Base-by-base conservation (phyloP, 2,797 vertebrate species). In the Chelmon rostratus region DNA sequence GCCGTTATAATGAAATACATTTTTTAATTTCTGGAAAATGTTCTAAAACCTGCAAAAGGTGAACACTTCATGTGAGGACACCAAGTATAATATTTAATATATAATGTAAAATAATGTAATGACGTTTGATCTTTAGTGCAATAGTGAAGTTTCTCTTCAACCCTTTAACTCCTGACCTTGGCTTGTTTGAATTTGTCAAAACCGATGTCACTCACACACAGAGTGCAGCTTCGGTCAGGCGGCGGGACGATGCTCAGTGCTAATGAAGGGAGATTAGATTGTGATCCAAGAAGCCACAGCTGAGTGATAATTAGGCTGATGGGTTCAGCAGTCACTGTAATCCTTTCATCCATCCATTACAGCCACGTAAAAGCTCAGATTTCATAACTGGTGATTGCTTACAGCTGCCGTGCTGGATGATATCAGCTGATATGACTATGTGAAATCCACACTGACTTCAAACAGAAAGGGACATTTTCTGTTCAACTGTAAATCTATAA, bases 61-160 rank as follows among this genome's bases (percentile, higher is more conserved):
- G 16, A 62, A n/a, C n/a, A 4, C 3, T 16, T 47, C 2, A 23
- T 49, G 19, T 37, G 50, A 42, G 23, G 31, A n/a, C 9, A 18
- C 37, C 50, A 57, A 76, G 70, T 31, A 33, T 25, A 44, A n/a
- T n/a, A n/a, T n/a, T n/a, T n/a, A n/a, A n/a, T n/a, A n/a, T n/a
- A n/a, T n/a, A n/a, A n/a, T n/a, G n/a, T n/a, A n/a, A n/a, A n/a
- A n/a, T n/a, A n/a, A n/a, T n/a, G n/a, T n/a, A n/a, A n/a, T n/a
- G n/a, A 70, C 8, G 28, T 84, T 84, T 63, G 38, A 65, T 15
- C 76, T 85, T 74, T 78, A 82, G 87, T 91, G 87, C 86, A 90
- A 91, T 92, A 87, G 65, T 74, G 71, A 88, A 68, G 44, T 73
- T 75, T 86, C 42, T 62, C 53, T 76, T 83, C 42, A 61, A 47